Evolutionary conservation across 2,113 vertebrate genomes (phyloP).

Genomic region (Anolis sagrei): DNA sequence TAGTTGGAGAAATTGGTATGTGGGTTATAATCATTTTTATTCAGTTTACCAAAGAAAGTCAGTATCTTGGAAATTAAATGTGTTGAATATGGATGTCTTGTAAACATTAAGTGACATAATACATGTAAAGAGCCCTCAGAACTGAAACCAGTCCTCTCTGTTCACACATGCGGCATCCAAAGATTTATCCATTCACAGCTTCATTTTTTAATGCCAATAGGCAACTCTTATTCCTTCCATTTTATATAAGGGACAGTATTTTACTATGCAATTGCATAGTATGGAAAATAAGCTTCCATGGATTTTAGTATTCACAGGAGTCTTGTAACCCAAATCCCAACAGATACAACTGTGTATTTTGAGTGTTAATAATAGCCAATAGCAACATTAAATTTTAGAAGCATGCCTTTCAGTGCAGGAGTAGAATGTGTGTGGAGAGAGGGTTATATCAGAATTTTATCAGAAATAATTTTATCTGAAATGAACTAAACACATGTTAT

Average conservation of each 20-base stretch:
- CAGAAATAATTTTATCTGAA: constrained; percentile 58
- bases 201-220: too few relatives aligned
- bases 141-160: background rate
- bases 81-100: constrained; percentile 23
- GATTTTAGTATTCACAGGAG: too few relatives aligned
- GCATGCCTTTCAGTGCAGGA: background rate
- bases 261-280: too few relatives aligned
- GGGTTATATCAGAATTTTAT: constrained; percentile 39
- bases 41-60: constrained; percentile 59
- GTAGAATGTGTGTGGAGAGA: background rate
- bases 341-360: background rate
- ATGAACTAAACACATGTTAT: constrained; percentile 62
- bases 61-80: constrained; percentile 12
- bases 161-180: too few relatives aligned
- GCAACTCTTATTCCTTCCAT: too few relatives aligned
- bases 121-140: constrained; percentile 18
- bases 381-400: constrained; percentile 14
- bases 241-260: too few relatives aligned
- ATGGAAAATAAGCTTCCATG: too few relatives aligned
- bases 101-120: constrained; percentile 52
- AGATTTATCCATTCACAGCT: too few relatives aligned
- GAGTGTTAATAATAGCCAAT: background rate
- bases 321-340: too few relatives aligned
- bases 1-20: constrained; percentile 47
- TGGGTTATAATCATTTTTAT: constrained; percentile 28